Evolutionary conservation across 2,888 invertebrate genomes (phyloP).

Genomic region (Bombyx huttoni): DNA sequence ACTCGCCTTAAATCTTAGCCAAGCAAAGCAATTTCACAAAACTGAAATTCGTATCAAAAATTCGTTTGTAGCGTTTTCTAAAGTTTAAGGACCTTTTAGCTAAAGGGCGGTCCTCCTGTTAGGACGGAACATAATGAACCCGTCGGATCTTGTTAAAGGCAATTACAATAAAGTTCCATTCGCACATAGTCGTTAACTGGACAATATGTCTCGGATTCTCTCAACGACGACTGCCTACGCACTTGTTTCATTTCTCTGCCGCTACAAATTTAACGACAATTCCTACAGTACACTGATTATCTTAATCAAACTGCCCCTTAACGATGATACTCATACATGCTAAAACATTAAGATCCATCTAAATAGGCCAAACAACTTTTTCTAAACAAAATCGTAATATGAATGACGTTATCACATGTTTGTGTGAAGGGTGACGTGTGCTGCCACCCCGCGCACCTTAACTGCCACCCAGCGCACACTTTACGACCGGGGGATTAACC

Average conservation of each 20-base stretch:
- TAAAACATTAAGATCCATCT: no score
- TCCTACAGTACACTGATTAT: neutral
- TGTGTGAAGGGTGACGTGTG: slow-evolving; percentile 21
- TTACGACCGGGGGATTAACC: slow-evolving; percentile 73
- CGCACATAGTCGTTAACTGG: slow-evolving; percentile 70
- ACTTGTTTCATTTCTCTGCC: slow-evolving; percentile 40
- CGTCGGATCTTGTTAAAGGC: slow-evolving; percentile 70
- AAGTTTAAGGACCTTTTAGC: slow-evolving; percentile 37
- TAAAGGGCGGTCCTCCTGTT: slow-evolving; percentile 50
- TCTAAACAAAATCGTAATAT: neutral
- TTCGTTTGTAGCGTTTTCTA: neutral
- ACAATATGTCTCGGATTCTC: slow-evolving; percentile 64
- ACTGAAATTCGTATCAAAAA: neutral
- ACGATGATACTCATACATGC: no score
- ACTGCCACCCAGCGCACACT: slow-evolving; percentile 61
- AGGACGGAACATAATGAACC: slow-evolving; percentile 64
- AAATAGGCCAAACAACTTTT: no score
- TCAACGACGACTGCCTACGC: slow-evolving; percentile 42
- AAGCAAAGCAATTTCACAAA: neutral
- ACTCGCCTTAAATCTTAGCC: neutral
- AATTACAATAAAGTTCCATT: slow-evolving; percentile 72
- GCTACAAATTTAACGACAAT: neutral
- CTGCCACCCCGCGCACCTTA: slow-evolving; percentile 50
- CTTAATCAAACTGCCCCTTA: no score
- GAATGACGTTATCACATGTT: slow-evolving; percentile 15